Conservation (phyloP, 2,888 invertebrate genomes). For the Pammene aurita region DNA sequence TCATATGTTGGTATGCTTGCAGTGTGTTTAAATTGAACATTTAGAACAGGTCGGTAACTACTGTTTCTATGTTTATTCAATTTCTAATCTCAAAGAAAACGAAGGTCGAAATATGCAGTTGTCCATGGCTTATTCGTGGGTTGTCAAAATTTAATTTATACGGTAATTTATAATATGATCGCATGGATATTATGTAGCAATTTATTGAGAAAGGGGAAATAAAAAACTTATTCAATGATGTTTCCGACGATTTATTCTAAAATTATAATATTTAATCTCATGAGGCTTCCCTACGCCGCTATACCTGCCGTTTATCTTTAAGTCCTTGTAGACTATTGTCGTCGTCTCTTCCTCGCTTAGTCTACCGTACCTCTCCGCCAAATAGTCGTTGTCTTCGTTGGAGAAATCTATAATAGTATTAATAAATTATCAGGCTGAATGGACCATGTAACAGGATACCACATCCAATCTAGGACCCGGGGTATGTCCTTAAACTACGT, state of each 20-base stretch:
- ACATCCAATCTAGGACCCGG: too few relatives aligned
- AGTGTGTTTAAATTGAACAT: too few relatives aligned
- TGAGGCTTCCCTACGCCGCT: not conserved
- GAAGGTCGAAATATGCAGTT: too few relatives aligned
- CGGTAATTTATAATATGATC: too few relatives aligned
- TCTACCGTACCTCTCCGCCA: not conserved
- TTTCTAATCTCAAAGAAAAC: too few relatives aligned
- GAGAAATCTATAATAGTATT: constrained; percentile 10
- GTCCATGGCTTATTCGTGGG: too few relatives aligned
- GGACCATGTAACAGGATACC: too few relatives aligned
- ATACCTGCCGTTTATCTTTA: constrained; percentile 3
- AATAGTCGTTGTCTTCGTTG: not conserved
- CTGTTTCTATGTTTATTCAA: too few relatives aligned
- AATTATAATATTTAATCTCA: not conserved
- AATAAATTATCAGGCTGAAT: not conserved
- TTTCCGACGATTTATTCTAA: not conserved
- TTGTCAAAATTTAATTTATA: too few relatives aligned
- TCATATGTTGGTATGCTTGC: too few relatives aligned
- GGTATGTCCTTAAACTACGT: too few relatives aligned
- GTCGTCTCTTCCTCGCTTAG: constrained; percentile 2
- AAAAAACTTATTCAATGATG: not conserved
- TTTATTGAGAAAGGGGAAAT: not conserved
- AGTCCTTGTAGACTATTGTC: not conserved
- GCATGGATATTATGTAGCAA: not conserved
- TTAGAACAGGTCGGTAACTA: too few relatives aligned